These are phyloP conservation scores for Campylomormyrus tamandua DNA, from an alignment of 2,113 vertebrate species.

Conservation along the genomic window DNA sequence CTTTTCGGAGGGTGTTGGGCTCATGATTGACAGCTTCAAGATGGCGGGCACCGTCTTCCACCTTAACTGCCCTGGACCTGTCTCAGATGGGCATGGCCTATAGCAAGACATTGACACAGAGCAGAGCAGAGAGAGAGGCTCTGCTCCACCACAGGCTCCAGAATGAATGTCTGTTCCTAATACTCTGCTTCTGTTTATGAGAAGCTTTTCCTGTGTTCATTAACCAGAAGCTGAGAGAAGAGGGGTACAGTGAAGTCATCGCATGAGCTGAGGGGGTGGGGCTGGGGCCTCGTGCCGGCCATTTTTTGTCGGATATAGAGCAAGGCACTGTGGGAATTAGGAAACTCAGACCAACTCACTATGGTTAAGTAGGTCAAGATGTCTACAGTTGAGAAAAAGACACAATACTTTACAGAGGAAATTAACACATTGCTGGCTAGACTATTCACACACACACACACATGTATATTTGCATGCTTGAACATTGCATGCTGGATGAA, in stretches of 20 bases:
- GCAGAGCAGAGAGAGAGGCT: background rate
- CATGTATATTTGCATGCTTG: background rate
- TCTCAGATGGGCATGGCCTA: background rate
- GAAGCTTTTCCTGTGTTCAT: background rate
- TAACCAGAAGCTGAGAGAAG: constrained; percentile 3
- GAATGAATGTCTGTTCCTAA: background rate
- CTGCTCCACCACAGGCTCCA: background rate
- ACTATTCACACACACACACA: background rate
- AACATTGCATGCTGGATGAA: background rate
- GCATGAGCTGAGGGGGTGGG: background rate
- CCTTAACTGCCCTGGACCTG: background rate
- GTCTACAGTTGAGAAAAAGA: constrained; percentile 13
- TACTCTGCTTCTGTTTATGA: background rate
- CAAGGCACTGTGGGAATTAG: constrained; percentile 18
- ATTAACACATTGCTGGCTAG: background rate
- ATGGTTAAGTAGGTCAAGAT: constrained; percentile 28
- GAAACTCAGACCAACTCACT: constrained; percentile 15
- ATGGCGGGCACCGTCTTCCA: background rate
- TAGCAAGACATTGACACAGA: background rate
- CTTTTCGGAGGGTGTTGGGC: background rate
- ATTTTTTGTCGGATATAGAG: constrained; percentile 32
- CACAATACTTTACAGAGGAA: constrained; percentile 17
- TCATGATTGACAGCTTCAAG: background rate
- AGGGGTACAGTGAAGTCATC: background rate
- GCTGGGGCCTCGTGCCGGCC: background rate